Evolutionary conservation across 2,888 invertebrate genomes (phyloP).

Genomic region (Pseudococcus jackbeardsleyi): DNA sequence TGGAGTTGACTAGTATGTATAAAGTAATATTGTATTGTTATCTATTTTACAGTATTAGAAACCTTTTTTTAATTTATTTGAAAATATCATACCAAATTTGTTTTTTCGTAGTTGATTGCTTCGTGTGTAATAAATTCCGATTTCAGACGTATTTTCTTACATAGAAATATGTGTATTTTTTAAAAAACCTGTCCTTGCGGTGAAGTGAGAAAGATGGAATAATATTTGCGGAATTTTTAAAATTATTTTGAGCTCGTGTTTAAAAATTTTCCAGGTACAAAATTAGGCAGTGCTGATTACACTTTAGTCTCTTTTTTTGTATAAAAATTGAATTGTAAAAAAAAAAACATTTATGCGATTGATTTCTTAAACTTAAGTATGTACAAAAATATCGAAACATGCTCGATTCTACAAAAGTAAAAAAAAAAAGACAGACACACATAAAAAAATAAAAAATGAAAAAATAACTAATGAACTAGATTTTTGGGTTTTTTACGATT

Average conservation of each 20-base stretch:
- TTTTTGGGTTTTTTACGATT: constrained; percentile 1
- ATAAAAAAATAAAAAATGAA: not conserved
- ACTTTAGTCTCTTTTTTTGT: too few relatives aligned
- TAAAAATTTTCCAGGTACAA: too few relatives aligned
- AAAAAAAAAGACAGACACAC: not conserved
- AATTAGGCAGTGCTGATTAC: too few relatives aligned
- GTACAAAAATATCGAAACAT: not conserved
- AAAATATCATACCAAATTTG: constrained; percentile 40
- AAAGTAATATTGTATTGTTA: constrained; percentile 57
- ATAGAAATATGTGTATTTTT: not conserved
- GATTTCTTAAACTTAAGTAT: not conserved
- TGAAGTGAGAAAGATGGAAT: too few relatives aligned
- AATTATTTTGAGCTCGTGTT: too few relatives aligned
- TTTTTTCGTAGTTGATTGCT: constrained; percentile 52
- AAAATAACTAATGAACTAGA: not conserved
- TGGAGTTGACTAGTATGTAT: constrained; percentile 22
- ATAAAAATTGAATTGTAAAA: too few relatives aligned
- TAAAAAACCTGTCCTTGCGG: too few relatives aligned
- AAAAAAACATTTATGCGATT: too few relatives aligned
- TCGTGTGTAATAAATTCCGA: constrained; percentile 43
- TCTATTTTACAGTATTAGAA: constrained; percentile 61
- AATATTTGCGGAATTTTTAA: too few relatives aligned
- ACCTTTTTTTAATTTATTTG: not conserved
- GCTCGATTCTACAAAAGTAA: not conserved
- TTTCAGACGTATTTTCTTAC: constrained; percentile 23